Percentiles rank a stretch among this genome's conserved stretches.
These are phyloP conservation scores for Pristionchus japonicus DNA, from an alignment of 2,888 invertebrate species.

Conservation along the genomic window DNA sequence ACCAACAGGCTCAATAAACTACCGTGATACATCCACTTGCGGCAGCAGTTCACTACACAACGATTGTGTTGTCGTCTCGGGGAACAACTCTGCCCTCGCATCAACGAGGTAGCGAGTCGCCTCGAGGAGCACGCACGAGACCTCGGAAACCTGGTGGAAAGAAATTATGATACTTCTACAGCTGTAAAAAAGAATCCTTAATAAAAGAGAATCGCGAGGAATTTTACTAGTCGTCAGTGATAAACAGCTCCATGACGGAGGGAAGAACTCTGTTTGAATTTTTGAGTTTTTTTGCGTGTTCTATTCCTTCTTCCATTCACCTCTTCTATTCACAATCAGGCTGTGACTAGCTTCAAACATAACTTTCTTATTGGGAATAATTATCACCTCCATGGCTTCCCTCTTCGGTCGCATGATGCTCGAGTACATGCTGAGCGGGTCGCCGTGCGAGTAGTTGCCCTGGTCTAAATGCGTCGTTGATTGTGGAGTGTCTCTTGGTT, in stretches of 20 bases:
- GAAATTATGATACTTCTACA: no score
- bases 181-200: no score
- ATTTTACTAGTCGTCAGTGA: no score
- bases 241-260: no score
- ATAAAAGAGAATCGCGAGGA: no score
- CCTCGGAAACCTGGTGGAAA: conserved; percentile 32
- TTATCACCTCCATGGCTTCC: conserved; percentile 40
- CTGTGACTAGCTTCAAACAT: no score
- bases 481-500: no score
- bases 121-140: conserved; percentile 34
- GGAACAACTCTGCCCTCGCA: neutral
- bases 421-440: conserved; percentile 53
- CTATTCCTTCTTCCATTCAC: no score
- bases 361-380: no score
- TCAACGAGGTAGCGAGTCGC: conserved; percentile 21
- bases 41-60: conserved; percentile 30
- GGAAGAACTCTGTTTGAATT: no score
- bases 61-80: neutral
- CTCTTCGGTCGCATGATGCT: conserved; percentile 44
- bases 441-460: conserved; percentile 54
- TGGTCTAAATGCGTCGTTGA: conserved; percentile 60
- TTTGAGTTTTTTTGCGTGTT: no score
- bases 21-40: conserved; percentile 42
- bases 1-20: neutral
- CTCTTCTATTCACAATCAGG: no score